Conservation (phyloP, 2,113 vertebrate genomes). For the Physeter macrocephalus region DNA sequence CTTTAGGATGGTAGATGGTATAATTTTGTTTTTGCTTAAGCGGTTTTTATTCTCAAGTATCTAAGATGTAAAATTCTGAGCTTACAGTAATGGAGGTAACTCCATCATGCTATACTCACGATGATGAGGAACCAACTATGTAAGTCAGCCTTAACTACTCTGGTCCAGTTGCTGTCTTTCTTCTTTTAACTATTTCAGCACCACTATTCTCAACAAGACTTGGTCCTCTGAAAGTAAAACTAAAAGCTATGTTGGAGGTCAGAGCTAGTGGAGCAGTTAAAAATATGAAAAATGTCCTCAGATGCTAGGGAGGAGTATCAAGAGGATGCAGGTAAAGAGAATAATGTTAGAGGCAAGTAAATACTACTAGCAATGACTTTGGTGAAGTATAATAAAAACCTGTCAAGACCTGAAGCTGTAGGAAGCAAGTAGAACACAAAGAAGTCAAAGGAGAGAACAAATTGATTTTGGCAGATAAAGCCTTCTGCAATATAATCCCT, state of each 20-base stretch:
- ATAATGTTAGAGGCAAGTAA: not conserved
- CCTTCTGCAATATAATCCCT: not conserved
- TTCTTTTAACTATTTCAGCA: not conserved
- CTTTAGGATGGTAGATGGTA: not conserved
- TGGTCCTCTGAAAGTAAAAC: not conserved
- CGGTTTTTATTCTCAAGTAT: not conserved
- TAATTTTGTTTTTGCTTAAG: not conserved
- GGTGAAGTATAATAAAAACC: not conserved
- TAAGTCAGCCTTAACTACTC: not conserved
- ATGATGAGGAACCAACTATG: not conserved
- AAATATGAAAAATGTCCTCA: not conserved
- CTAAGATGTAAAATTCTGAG: not conserved
- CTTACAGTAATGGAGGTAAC: not conserved
- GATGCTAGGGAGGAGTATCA: not conserved
- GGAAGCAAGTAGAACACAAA: not conserved
- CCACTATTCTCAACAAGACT: not conserved
- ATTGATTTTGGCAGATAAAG: not conserved
- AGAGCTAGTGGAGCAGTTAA: not conserved
- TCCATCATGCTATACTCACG: not conserved
- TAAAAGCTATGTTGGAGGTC: not conserved
- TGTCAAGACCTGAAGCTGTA: not conserved
- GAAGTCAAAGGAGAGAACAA: not conserved
- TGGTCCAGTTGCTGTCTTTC: not conserved
- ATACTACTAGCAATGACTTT: not conserved
- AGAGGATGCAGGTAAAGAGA: not conserved